A percentile compares a stretch with the other conserved stretches of the same genome.
Conservation (phyloP, 2,797 vertebrate genomes). For the Bryconaethiops microstoma region DNA sequence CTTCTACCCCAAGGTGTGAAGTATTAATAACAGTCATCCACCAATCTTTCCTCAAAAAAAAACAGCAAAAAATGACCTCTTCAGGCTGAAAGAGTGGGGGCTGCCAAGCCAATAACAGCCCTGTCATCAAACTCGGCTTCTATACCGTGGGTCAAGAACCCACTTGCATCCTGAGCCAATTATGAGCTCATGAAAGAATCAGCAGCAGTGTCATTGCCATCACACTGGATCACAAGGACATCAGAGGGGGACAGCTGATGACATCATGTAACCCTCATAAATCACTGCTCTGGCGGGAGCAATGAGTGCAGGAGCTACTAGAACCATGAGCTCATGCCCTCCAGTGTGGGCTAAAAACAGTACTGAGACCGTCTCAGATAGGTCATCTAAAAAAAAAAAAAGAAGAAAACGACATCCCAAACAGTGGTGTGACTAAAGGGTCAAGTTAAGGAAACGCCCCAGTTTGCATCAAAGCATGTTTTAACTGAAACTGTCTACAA, state of each 20-base stretch:
- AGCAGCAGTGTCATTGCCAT: conserved; percentile 42
- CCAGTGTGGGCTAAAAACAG: conserved; percentile 53
- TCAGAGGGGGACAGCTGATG: conserved; percentile 40
- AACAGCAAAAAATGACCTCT: conserved; percentile 44
- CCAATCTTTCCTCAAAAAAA: conserved; percentile 31
- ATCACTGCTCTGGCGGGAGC: conserved; percentile 40
- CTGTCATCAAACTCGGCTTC: conserved; percentile 41
- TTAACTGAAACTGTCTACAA: conserved; percentile 20
- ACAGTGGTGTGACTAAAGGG: conserved; percentile 32
- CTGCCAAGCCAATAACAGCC: conserved; percentile 47
- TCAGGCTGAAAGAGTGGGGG: not conserved
- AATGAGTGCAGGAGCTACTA: conserved; percentile 44
- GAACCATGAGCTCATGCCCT: conserved; percentile 55
- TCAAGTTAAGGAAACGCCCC: conserved; percentile 14
- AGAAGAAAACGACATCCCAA: conserved; percentile 45
- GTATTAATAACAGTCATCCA: conserved; percentile 56
- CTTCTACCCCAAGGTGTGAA: conserved; percentile 30
- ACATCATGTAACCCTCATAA: conserved; percentile 62
- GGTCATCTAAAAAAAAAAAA: not conserved
- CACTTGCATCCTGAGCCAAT: conserved; percentile 39
- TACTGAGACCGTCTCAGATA: conserved; percentile 30
- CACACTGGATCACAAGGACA: conserved; percentile 50
- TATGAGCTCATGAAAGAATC: conserved; percentile 45
- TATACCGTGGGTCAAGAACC: not conserved
- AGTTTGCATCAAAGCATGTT: conserved; percentile 16